Base-by-base conservation (phyloP, 30 jellyfish, hydroid and myxozoan genomes). In the Cassiopea andromeda region DNA sequence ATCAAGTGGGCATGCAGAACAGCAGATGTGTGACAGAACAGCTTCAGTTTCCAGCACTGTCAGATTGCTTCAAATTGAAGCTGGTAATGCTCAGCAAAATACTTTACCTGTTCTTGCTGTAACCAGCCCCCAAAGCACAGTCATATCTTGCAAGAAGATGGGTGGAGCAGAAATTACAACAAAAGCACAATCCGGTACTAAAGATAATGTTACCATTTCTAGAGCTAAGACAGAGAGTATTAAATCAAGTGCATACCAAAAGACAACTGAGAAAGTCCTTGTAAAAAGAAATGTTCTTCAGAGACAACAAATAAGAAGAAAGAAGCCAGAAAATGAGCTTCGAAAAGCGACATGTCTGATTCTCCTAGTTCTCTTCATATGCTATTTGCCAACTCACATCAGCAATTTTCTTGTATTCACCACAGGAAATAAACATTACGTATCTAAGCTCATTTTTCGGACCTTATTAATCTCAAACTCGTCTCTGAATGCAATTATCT, bases 401-500 rank as follows among this genome's bases (percentile, higher is more conserved):
- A 2, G 27, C 54, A 38, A 70, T 12, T 10, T 70, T 2, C 27
- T 1, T 9, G 8, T 15, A 2, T 6, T 8, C 1, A 16, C n/a
- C 4, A 19, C n/a, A 43, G 79, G 50, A 10, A 43, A 70, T 54
- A 12, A 10, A n/a, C n/a, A 12, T 15, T 1, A 1, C 7, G 10
- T 8, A 17, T 6, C 27, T 70, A 12, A 6, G 27, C 7, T 7
- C 49, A 5, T 70, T 1, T 38, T 19, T 6, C 57, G 15, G 2
- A 43, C 15, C 79, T 1, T 5, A 4, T 50, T n/a, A 3, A 4
- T 70, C 0, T 3, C 16, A 10, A 70, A 70, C 27, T 70, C 79
- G 79, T 70, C 79, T 1, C 79, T 70, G n/a, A 70, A 70, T 70
- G 79, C 54, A 1, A 19, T 70, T 43, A 43, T 70, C 15, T 70